Base-by-base conservation (phyloP, 2,888 invertebrate genomes). In the Dolomedes plantarius region DNA sequence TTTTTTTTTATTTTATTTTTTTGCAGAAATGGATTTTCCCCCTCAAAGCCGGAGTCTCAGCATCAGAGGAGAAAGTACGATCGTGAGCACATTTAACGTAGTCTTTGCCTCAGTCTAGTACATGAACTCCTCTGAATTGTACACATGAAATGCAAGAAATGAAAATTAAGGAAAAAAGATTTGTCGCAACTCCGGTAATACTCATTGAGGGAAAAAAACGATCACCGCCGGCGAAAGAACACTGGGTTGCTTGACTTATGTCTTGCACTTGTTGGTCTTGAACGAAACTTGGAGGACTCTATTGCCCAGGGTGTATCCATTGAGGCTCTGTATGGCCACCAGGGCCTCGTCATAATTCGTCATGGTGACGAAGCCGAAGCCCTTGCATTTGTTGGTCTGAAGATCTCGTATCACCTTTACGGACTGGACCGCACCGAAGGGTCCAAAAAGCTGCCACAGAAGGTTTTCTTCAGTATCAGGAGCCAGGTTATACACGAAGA, bases 361-460 rank as follows among this genome's bases (percentile, higher is more conserved):
- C 98, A 98, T 98, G 89, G 98, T 98, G 90, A 98, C 98, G 92
- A 98, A 98, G 90, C 98, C 98, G 92, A 98, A 98, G 89, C 98
- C 98, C 93, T 98, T 98, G 93, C 98, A 98, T 92, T 98, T 98
- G 93, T 97, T 97, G 89, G 97, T 97, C 91, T 96, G 95, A 90
- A 96, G 94, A 93, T 98, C 98, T 91, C 97, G 95, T 91, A 98
- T 97, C 90, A 98, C 97, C 93, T 98, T 98, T 90, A 98, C 98
- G 93, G 96, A 96, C 93, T 98, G 97, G 91, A 98, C 98, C 90
- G 98, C 98, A 90, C 98, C 98, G 91, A 98, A 98, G 68, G 98
- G 98, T 89, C 98, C 98, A 93, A 98, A 98, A 90, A 97, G 93
- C 93, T 97, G 96, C 97, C 97, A 97, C 89, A 97, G 93, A 89